A percentile compares a stretch with the other conserved stretches of the same genome.
phyloP scores from a whole-genome alignment of 2,888 invertebrate genomes.

The Microplitis manilae region DNA sequence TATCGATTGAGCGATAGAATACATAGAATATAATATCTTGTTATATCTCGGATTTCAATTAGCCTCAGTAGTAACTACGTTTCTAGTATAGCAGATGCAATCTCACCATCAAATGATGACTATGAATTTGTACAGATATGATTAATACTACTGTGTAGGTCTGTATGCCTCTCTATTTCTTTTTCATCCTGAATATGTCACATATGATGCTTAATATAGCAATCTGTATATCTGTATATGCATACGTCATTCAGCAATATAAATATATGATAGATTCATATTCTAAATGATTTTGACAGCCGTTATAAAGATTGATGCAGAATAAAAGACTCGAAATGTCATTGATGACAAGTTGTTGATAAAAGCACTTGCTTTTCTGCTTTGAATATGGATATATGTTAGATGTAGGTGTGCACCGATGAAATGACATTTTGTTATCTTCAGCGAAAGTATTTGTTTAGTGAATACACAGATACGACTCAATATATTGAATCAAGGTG shows the following conservation, averaged over 20 bases:
- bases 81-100: neutral
- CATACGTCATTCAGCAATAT: neutral
- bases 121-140: neutral
- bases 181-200: neutral
- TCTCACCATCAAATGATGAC: neutral
- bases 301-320: neutral
- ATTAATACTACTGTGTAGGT: neutral
- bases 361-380: neutral
- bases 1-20: neutral
- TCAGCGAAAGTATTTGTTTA: constrained; percentile 1
- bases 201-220: neutral
- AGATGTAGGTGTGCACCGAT: neutral
- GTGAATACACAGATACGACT: neutral
- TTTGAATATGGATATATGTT: neutral
- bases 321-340: neutral
- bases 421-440: constrained; percentile 18
- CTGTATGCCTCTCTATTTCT: neutral
- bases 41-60: neutral
- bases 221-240: neutral
- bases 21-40: neutral
- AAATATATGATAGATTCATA: neutral
- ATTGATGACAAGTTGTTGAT: neutral
- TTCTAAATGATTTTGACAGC: neutral
- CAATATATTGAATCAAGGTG: neutral
- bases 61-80: neutral